These are phyloP conservation scores for Corbicula japonica DNA, from an alignment of 2,888 invertebrate species.

Conservation along the genomic window DNA sequence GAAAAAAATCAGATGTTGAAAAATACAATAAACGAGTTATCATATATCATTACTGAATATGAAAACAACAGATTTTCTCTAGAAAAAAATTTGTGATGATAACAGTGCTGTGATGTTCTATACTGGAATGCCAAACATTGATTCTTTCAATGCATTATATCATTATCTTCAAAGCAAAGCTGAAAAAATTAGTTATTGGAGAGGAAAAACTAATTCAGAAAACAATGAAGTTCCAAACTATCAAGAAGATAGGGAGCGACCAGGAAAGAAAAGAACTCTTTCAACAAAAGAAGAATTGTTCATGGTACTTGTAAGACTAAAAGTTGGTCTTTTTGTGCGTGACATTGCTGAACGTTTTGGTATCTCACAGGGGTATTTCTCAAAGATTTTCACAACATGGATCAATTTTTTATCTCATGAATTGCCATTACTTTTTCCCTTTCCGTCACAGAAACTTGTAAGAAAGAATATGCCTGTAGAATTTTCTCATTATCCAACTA, in stretches of 20 bases:
- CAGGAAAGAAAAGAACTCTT: slow-evolving; percentile 21
- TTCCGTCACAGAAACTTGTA: slow-evolving; percentile 29
- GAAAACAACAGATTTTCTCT: slow-evolving; percentile 17
- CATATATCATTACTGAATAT: neutral
- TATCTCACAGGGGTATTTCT: slow-evolving; percentile 41
- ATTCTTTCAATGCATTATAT: slow-evolving; percentile 37
- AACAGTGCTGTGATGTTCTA: slow-evolving; percentile 19
- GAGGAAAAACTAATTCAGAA: slow-evolving; percentile 19
- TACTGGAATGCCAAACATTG: slow-evolving; percentile 25
- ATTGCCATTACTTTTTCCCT: slow-evolving; percentile 22
- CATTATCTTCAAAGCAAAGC: slow-evolving; percentile 42
- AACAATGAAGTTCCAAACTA: neutral
- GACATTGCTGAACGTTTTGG: slow-evolving; percentile 41
- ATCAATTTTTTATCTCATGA: slow-evolving; percentile 42
- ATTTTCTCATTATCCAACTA: slow-evolving; percentile 41
- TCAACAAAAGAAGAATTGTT: slow-evolving; percentile 41
- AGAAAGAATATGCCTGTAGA: slow-evolving; percentile 28
- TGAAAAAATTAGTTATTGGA: slow-evolving; percentile 35
- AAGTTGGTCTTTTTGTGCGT: slow-evolving; percentile 46
- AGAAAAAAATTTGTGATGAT: slow-evolving; percentile 22
- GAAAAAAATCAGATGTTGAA: neutral
- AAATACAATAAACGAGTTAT: neutral
- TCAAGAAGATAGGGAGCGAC: slow-evolving; percentile 9
- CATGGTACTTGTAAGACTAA: slow-evolving; percentile 44
- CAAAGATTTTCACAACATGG: slow-evolving; percentile 50